Base-by-base conservation (phyloP, 2,888 invertebrate genomes). In the Microdon myrmicae region DNA sequence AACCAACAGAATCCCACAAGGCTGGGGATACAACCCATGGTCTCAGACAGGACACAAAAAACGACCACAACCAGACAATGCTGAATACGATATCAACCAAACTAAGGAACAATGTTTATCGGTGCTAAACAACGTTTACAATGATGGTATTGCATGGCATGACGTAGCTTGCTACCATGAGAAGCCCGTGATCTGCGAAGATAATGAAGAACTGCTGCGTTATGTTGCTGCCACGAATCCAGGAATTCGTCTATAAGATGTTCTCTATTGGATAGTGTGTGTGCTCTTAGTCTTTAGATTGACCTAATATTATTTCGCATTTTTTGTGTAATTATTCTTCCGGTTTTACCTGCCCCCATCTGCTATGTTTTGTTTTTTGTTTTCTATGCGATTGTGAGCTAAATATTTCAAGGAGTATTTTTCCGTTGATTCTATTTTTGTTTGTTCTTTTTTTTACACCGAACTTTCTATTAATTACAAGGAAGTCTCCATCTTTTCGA, bases 101-200 rank as follows among this genome's bases (percentile, higher is more conserved):
- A 94, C 93, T 64, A 87, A 86, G 67, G 94, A 94, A 79, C 92
- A 94, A 23, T 94, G 94, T 73, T 79, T 94, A 73, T 90, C 92
- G 49, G 85, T 94, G 67, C 83, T 94, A 67, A 94, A 94, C 83
- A 94, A 94, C 80, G 94, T 94, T 4, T 94, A 94, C 85, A 92
- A 90, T 74, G 94, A 94, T 75, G 94, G 94, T 68, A 92, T 94
- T 77, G 92, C 91, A 69, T 94, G 94, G 94, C 94, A 94, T 81
- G 94, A 94, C 79, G 93, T 94, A 44, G 93, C 93, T 68, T 94
- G 94, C 80, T 93, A 94, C 80, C 94, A 94, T 81, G 92, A 94
- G 81, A 94, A 94, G 77, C 94, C 94, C 2, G 86, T 94, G 77
- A 87, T 94, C 70, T 94, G 94, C 79, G 94, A 94, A 77, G 94